Evolutionary conservation across 2,888 invertebrate species (phyloP).

Genomic region (Agrochola lychnidis): DNA sequence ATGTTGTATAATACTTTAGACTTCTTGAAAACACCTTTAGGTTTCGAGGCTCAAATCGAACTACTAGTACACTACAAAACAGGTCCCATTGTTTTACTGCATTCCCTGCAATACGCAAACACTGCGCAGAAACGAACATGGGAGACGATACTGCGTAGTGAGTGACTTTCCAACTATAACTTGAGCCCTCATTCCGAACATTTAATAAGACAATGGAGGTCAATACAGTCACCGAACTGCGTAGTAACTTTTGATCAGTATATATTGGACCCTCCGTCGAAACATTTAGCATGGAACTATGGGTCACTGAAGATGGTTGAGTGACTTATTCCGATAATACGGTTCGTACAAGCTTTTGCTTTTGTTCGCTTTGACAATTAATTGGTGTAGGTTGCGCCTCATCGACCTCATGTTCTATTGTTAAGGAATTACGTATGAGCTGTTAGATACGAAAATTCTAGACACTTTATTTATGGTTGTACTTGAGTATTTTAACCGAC

Average conservation of each 20-base stretch:
- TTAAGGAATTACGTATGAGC: conserved; percentile 36
- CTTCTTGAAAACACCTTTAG: too few relatives aligned
- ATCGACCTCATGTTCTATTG: conserved; percentile 50
- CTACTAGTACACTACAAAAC: neutral
- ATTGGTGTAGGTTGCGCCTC: conserved; percentile 58
- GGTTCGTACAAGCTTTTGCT: conserved; percentile 53
- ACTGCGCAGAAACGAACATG: conserved; percentile 53
- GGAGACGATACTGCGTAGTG: conserved; percentile 56
- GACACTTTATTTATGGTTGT: conserved; percentile 2
- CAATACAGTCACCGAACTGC: conserved; percentile 24
- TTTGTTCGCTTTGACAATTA: conserved; percentile 55
- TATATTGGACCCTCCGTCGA: neutral
- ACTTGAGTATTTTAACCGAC: neutral
- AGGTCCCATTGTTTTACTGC: conserved; percentile 27
- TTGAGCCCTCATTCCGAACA: conserved; percentile 28
- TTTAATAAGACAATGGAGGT: conserved; percentile 19
- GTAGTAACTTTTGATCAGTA: conserved; percentile 2
- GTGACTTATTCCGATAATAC: conserved; percentile 47
- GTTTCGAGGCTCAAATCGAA: too few relatives aligned
- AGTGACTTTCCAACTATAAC: conserved; percentile 21
- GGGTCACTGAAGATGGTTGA: conserved; percentile 8
- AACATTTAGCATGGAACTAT: neutral
- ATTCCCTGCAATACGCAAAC: conserved; percentile 29
- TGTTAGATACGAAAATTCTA: conserved; percentile 7
- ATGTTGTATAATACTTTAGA: too few relatives aligned